phyloP scores from a whole-genome alignment of 2,888 invertebrate genomes.

The Pyralis farinalis region DNA sequence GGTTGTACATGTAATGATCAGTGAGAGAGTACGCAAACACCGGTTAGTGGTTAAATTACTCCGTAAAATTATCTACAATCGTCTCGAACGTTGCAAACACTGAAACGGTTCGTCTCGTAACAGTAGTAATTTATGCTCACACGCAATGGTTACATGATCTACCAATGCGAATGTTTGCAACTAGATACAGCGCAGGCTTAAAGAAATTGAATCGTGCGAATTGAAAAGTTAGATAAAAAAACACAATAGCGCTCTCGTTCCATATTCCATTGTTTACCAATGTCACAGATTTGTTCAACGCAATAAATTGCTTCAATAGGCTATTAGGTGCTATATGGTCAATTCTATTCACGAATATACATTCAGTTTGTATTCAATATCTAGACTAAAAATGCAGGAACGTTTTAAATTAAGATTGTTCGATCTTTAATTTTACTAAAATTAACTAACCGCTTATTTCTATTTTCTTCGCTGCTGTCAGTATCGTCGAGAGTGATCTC shows the following conservation, averaged over 20 bases:
- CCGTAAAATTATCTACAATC: constrained; percentile 4
- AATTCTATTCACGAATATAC: neutral
- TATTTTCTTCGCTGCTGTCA: constrained; percentile 87
- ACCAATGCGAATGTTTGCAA: constrained; percentile 18
- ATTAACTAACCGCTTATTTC: constrained; percentile 85
- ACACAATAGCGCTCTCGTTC: constrained; percentile 25
- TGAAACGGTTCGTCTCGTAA: constrained; percentile 20
- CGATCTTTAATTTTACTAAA: no score
- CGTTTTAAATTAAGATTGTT: no score
- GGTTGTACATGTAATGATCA: neutral
- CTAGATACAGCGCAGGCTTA: constrained; percentile 20
- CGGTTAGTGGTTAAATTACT: neutral
- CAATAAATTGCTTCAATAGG: neutral
- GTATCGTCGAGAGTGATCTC: constrained; percentile 86
- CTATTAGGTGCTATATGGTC: neutral
- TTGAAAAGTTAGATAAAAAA: constrained; percentile 49
- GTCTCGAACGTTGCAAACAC: constrained; percentile 2
- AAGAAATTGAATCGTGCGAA: constrained; percentile 59
- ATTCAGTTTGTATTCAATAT: constrained; percentile 3
- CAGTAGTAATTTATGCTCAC: constrained; percentile 27
- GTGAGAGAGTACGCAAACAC: neutral
- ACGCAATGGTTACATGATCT: constrained; percentile 37
- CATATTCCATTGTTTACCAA: constrained; percentile 30
- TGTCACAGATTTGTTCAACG: constrained; percentile 15
- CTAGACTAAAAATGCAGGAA: no score